These are phyloP conservation scores for Euura lappo DNA, from an alignment of 1,140 invertebrate genomes.

Conservation along the genomic window DNA sequence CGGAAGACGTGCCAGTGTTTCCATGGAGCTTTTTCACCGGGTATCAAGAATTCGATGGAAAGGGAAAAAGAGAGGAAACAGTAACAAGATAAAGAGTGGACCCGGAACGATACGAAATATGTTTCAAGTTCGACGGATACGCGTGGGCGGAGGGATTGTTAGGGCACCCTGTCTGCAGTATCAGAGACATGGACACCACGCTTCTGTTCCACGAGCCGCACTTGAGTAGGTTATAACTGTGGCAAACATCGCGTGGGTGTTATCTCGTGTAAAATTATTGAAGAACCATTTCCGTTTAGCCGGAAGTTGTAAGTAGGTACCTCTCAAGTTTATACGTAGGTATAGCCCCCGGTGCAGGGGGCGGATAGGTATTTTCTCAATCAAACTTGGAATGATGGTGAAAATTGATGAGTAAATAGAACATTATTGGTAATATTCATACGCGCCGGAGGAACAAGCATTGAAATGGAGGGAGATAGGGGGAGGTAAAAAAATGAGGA, in stretches of 20 bases:
- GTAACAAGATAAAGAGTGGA: no score
- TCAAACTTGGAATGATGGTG: constrained; percentile 11
- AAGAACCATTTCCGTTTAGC: not conserved
- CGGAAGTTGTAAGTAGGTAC: not conserved
- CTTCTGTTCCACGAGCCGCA: no score
- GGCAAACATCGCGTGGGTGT: not conserved
- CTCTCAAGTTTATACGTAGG: not conserved
- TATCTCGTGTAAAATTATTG: constrained; percentile 9
- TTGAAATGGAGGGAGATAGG: not conserved
- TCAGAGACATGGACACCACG: no score
- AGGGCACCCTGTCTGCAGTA: no score
- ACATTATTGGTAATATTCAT: constrained; percentile 30
- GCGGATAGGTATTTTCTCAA: constrained; percentile 14
- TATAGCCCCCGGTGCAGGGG: not conserved
- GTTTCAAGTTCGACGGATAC: no score
- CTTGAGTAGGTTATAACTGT: no score
- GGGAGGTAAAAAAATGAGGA: constrained; percentile 12
- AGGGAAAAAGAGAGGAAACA: no score
- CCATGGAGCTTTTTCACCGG: no score
- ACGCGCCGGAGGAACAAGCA: not conserved
- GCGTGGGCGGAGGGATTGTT: no score
- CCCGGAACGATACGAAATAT: no score
- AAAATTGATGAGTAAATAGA: constrained; percentile 27
- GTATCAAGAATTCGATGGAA: no score
- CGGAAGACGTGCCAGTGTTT: not conserved